Evolutionary conservation across 2,113 vertebrate genomes (phyloP).

Genomic region (Chaetura pelagica): DNA sequence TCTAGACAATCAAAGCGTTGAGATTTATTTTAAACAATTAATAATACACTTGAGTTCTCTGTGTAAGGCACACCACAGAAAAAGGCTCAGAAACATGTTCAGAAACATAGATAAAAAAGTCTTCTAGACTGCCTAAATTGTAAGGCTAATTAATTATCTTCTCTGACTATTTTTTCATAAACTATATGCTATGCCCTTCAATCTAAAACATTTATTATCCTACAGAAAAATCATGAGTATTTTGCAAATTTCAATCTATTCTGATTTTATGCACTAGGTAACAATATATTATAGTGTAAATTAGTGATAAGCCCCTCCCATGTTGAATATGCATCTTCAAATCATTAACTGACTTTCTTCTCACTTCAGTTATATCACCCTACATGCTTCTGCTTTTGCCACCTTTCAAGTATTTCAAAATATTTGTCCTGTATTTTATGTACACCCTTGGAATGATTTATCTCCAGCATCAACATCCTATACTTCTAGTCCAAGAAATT

Average conservation of each 20-base stretch:
- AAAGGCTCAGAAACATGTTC: neutral
- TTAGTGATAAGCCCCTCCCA: neutral
- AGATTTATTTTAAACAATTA: slow-evolving; percentile 1
- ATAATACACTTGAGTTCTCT: neutral
- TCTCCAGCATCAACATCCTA: neutral
- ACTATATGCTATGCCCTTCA: neutral
- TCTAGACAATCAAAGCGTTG: slow-evolving; percentile 8
- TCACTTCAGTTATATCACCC: neutral
- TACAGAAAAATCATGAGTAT: neutral
- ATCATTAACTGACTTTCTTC: neutral
- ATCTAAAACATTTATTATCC: neutral
- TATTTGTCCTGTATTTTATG: neutral
- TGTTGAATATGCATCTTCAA: neutral
- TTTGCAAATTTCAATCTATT: neutral
- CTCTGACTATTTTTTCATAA: neutral
- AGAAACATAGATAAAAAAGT: neutral
- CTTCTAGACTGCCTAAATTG: neutral
- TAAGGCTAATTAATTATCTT: neutral
- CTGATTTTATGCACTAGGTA: neutral
- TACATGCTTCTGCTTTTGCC: neutral
- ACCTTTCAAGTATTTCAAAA: neutral
- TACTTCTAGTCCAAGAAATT: neutral
- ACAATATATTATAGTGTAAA: neutral
- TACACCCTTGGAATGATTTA: neutral
- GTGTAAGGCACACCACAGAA: neutral